A percentile compares a stretch with the other conserved stretches of the same genome.
Evolutionary conservation across 2,113 vertebrate genomes (phyloP).

Genomic region (Crocuta crocuta): DNA sequence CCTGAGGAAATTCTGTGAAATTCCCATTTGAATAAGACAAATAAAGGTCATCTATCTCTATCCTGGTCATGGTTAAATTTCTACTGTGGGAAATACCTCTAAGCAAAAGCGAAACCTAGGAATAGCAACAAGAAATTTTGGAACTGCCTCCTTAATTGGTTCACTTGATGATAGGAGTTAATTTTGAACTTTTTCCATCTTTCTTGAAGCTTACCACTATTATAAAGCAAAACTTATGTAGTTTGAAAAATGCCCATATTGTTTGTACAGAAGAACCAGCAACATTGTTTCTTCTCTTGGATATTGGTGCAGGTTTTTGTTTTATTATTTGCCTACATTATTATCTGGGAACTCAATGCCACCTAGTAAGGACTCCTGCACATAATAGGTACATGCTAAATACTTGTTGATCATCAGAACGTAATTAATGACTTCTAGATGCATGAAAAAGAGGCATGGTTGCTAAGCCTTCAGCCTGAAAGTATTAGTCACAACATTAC

Average conservation of each 20-base stretch:
- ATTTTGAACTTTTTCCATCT: constrained; percentile 1
- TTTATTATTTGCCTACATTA: neutral
- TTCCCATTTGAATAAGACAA: constrained; percentile 57
- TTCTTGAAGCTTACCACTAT: constrained; percentile 5
- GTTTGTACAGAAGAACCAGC: neutral
- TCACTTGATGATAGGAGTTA: constrained; percentile 16
- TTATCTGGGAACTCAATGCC: neutral
- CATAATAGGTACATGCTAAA: neutral
- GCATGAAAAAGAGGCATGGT: neutral
- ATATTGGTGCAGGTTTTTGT: constrained; percentile 44
- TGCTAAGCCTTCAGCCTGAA: neutral
- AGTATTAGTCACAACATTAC: constrained; percentile 14
- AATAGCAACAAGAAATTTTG: constrained; percentile 42
- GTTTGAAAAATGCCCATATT: constrained; percentile 38
- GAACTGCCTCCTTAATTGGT: neutral
- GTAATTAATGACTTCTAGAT: constrained; percentile 32
- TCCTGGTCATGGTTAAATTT: constrained; percentile 6
- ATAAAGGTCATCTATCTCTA: constrained; percentile 16
- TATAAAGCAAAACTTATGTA: constrained; percentile 3
- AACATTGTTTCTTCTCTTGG: neutral
- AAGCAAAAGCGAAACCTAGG: constrained; percentile 57
- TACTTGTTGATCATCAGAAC: constrained; percentile 18
- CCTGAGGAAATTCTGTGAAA: constrained; percentile 52
- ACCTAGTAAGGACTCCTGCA: neutral
- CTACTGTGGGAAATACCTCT: constrained; percentile 29